A percentile compares a stretch with the other conserved stretches of the same genome.
Conservation (phyloP, 2,113 vertebrate species). For the Neolamprologus brichardi region DNA sequence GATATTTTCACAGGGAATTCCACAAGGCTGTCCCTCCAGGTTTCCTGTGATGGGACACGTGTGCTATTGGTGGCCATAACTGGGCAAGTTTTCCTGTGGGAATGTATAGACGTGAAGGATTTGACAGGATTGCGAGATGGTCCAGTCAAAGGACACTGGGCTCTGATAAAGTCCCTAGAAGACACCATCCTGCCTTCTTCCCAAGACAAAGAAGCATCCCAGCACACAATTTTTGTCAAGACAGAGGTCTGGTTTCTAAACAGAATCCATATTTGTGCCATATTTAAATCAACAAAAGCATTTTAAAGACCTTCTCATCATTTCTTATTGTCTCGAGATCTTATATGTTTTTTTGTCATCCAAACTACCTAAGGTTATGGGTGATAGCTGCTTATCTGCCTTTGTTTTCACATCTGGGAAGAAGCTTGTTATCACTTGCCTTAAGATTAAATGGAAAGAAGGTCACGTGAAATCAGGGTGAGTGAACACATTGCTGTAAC, state of each 20-base stretch:
- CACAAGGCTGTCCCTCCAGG: slow-evolving; percentile 71
- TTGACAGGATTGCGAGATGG: slow-evolving; percentile 49
- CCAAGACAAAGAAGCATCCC: slow-evolving; percentile 81
- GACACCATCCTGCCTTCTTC: slow-evolving; percentile 73
- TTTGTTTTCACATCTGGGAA: slow-evolving; percentile 81
- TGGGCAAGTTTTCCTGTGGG: slow-evolving; percentile 84
- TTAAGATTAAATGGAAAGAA: slow-evolving; percentile 82
- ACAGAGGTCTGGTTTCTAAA: slow-evolving; percentile 73
- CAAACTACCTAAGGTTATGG: slow-evolving; percentile 68
- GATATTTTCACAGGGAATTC: slow-evolving; percentile 56
- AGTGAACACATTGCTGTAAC: neutral
- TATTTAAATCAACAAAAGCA: neutral
- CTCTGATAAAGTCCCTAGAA: slow-evolving; percentile 70
- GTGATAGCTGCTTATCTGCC: slow-evolving; percentile 82
- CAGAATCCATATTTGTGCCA: neutral
- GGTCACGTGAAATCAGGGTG: slow-evolving; percentile 68
- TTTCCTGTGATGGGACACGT: slow-evolving; percentile 80
- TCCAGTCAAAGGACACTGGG: slow-evolving; percentile 75
- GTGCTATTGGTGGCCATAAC: slow-evolving; percentile 71
- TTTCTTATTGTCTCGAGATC: neutral
- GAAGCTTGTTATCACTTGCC: slow-evolving; percentile 75
- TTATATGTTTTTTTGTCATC: neutral
- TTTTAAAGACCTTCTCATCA: neutral
- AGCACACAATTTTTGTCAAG: slow-evolving; percentile 77
- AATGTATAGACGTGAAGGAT: slow-evolving; percentile 67